Base-by-base conservation (phyloP, 2,113 vertebrate genomes). In the Uria aalge region DNA sequence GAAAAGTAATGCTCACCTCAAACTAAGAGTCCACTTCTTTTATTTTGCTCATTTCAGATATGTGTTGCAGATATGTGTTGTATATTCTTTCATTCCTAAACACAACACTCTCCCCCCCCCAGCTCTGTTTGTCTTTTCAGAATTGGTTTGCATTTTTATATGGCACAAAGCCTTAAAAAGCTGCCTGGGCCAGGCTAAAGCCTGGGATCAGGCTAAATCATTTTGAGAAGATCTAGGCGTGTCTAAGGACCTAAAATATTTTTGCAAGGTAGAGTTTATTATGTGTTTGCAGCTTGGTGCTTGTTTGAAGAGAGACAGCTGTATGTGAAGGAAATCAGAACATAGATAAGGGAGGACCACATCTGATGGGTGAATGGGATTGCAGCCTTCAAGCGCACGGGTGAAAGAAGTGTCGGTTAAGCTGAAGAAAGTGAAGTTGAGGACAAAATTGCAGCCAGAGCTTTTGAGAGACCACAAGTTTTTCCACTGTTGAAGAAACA, bases 401-500 rank as follows among this genome's bases (percentile, higher is more conserved):
- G 48, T 34, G 27, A 74, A 89, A 82, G 41, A 76, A 57, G 18
- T 18, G 12, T 40, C 75, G 50, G 18, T 43, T 74, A 89, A 89
- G 43, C 16, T 59, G 8, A 85, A 56, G 45, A 78, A 92, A 85
- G 27, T 59, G 71, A 94, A 78, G 43, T 0, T 64, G 55, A 89
- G 45, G 27, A 89, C 43, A 86, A 92, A 86, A 92, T 30, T 82
- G 50, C 18, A 94, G 40, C 43, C 23, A 69, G n/a, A 74, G 15
- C 23, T 82, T 86, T 40, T 77, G n/a, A 92, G 43, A 81, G 64
- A 88, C 64, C 80, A 73, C 69, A 91, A 77, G 30, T 68, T 82
- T 91, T 81, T 85, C 88, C 75, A 88, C 74, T 72, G 48, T 41
- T 77, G 57, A 77, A 92, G 64, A 88, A 95, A 80, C 29, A 91